These are phyloP conservation scores for Noturus placidus DNA, from an alignment of 2,113 vertebrate genomes.

Conservation along the genomic window DNA sequence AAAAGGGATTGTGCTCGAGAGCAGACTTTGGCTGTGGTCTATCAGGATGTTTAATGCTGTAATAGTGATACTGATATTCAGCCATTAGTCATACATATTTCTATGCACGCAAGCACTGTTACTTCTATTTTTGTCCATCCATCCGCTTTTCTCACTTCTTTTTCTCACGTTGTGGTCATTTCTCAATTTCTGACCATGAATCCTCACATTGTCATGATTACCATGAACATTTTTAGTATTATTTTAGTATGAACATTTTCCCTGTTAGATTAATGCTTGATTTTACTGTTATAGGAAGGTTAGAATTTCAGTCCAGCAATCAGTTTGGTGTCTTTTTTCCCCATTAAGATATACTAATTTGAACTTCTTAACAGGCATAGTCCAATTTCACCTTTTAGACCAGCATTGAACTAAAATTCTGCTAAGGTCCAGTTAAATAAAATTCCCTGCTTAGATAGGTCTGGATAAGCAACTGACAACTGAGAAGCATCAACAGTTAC, in stretches of 20 bases:
- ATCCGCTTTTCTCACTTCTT: conserved; percentile 35
- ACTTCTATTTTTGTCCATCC: conserved; percentile 28
- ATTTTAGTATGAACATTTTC: no score
- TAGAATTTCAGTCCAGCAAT: not conserved
- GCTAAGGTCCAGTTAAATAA: not conserved
- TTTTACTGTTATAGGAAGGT: not conserved
- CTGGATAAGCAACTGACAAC: not conserved
- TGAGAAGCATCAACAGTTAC: not conserved
- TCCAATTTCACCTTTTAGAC: not conserved
- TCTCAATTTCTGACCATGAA: not conserved
- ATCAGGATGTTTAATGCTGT: not conserved
- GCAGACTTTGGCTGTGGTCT: conserved; percentile 1
- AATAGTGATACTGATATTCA: not conserved
- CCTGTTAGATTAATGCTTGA: not conserved
- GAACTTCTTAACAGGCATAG: not conserved
- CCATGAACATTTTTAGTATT: no score
- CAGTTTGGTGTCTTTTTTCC: not conserved
- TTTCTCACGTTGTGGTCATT: not conserved
- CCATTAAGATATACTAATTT: not conserved
- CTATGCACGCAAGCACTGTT: conserved; percentile 18
- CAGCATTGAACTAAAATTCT: not conserved
- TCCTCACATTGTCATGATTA: not conserved
- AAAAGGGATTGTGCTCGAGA: not conserved
- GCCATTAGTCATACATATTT: not conserved
- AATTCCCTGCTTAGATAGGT: not conserved